Conservation (phyloP, 2,797 vertebrate genomes). For the Gastrophryne carolinensis region DNA sequence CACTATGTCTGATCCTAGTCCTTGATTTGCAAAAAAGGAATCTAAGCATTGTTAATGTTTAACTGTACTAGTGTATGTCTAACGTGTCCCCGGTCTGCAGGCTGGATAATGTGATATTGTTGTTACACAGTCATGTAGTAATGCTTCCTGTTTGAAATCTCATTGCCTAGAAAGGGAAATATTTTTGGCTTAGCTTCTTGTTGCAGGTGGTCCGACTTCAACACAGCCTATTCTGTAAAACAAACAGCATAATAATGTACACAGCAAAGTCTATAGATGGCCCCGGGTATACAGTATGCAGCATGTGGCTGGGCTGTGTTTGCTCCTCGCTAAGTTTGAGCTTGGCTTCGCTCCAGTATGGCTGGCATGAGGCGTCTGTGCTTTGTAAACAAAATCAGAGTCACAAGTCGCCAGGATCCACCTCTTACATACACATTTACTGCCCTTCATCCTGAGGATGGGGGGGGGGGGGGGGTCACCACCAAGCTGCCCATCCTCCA, state of each 20-base stretch:
- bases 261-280: not conserved
- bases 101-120: slow-evolving; percentile 12
- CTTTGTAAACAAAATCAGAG: slow-evolving; percentile 70
- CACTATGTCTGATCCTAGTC: too few species aligned
- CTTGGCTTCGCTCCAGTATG: slow-evolving; percentile 64
- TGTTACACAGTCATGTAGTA: not conserved
- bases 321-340: slow-evolving; percentile 63
- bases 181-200: not conserved
- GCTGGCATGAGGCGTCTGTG: slow-evolving; percentile 66
- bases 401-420: slow-evolving; percentile 65
- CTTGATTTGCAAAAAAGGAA: slow-evolving; percentile 50
- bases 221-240: not conserved
- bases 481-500: slow-evolving; percentile 61
- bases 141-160: not conserved
- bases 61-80: not conserved
- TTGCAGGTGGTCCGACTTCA: slow-evolving; percentile 10
- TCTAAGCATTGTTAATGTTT: slow-evolving; percentile 52
- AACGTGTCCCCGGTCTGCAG: not conserved
- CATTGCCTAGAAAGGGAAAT: not conserved
- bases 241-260: not conserved
- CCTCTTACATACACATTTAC: slow-evolving; percentile 66
- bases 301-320: slow-evolving; percentile 46
- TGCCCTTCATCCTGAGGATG: slow-evolving; percentile 60
- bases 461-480: too few species aligned
- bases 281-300: not conserved